Evolutionary conservation across 1,140 invertebrate genomes (phyloP), one percentile per base, ranked within the genome.

Genomic region (Drosophila pandora): DNA sequence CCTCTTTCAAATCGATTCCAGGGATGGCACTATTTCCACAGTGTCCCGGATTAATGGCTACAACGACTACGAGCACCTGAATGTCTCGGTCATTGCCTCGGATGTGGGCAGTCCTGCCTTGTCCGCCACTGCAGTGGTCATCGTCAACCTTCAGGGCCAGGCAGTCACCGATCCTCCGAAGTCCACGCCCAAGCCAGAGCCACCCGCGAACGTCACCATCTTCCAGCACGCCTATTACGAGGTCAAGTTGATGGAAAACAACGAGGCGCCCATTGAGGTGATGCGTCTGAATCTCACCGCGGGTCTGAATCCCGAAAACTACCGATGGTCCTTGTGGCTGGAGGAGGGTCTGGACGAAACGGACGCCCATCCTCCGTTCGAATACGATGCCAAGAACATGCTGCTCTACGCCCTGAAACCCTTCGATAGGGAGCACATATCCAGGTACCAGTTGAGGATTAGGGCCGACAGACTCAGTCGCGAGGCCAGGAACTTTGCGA

Each of bases 41-140:
- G 94, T 95, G 3, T 94, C 94, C 1, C 94, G 93, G 70, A 92
- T 97, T 7, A 76, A 69, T 5, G 76, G 81, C 23, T 96, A 97
- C 81, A 97, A 95, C 76, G 83, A 88, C 12, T 92, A 92, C 39
- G 91, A 92, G 13, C 90, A 91, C 13, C 32, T 92, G 4, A 97
- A 97, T 90, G 92, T 97, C 1, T 95, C 96, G 0, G 94, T 97
- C 0, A 94, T 96, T 5, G 96, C 96, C 0, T 96, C 96, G 0
- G 97, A 97, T 92, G 92, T 97, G 17, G 97, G 97, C 1, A 95
- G 94, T 28, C 96, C 96, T 0, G 95, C 96, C 72, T 90, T 96
- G 7, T 96, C 95, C 54, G 95, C 96, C 0, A 95, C 95, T 0
- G 96, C 96, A 3, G 91, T 97, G 21, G 90, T 97, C 3, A 90